Evolutionary conservation across 2,888 invertebrate species (phyloP).

Genomic region (Belgica antarctica): DNA sequence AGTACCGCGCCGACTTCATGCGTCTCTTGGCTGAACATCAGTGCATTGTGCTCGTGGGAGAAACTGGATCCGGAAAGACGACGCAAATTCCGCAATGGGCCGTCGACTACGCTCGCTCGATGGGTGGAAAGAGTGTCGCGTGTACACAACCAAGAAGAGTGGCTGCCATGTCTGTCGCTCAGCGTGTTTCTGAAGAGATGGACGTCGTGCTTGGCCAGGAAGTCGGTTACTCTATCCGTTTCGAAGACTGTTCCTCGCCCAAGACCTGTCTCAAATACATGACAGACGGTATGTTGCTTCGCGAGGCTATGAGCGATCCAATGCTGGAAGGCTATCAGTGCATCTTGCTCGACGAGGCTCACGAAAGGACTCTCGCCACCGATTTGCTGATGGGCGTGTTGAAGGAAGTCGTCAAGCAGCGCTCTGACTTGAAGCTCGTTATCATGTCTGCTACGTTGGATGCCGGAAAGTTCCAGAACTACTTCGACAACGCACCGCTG

Average conservation of each 20-base stretch:
- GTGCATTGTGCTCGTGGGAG: slow-evolving; percentile 94
- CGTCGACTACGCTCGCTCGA: slow-evolving; percentile 68
- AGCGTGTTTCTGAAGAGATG: slow-evolving; percentile 99
- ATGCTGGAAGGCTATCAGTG: slow-evolving; percentile 95
- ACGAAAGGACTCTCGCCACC: slow-evolving; percentile 96
- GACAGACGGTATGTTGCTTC: slow-evolving; percentile 99
- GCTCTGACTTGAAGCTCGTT: slow-evolving; percentile 90
- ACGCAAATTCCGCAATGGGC: slow-evolving; percentile 99
- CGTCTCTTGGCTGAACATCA: slow-evolving; percentile 89
- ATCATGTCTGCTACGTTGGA: slow-evolving; percentile 99
- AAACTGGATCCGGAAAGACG: slow-evolving; percentile 99
- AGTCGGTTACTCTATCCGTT: slow-evolving; percentile 96
- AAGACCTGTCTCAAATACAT: slow-evolving; percentile 95
- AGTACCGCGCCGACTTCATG: slow-evolving; percentile 95
- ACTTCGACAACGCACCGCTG: slow-evolving; percentile 96
- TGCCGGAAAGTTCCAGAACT: slow-evolving; percentile 98
- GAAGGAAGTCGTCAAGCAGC: slow-evolving; percentile 86
- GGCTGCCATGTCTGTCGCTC: slow-evolving; percentile 99
- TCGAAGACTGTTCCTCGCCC: slow-evolving; percentile 95
- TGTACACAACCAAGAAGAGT: slow-evolving; percentile 97
- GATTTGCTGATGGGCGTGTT: slow-evolving; percentile 98
- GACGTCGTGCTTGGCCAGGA: slow-evolving; percentile 90
- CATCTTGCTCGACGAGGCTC: slow-evolving; percentile 95
- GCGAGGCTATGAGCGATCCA: slow-evolving; percentile 99
- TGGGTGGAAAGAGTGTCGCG: slow-evolving; percentile 77